Percentiles rank a stretch among this genome's conserved stretches.
Evolutionary conservation across 2,888 invertebrate genomes (phyloP).

Genomic region (Trachelus tabidus): DNA sequence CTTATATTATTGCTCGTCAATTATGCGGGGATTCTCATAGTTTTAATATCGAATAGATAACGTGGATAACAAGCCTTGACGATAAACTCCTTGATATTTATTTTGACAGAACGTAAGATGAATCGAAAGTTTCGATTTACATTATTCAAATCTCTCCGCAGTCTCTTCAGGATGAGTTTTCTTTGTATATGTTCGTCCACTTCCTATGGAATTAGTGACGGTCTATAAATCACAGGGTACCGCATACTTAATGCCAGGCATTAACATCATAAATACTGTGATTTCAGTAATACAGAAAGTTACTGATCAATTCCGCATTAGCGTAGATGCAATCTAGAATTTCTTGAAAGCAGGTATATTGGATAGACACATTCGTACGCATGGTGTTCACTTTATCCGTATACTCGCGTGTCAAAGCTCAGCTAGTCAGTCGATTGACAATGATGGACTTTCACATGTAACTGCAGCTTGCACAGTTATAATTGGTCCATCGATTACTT

Average conservation of each 20-base stretch:
- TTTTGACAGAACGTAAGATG: not conserved
- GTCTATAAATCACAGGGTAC: slow-evolving; percentile 11
- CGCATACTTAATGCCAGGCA: not conserved
- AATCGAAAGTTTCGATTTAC: not conserved
- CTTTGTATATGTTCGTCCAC: slow-evolving; percentile 8
- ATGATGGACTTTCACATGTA: not conserved
- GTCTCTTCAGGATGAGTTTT: not conserved
- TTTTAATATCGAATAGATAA: not conserved
- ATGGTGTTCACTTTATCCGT: not conserved
- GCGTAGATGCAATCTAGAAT: not conserved
- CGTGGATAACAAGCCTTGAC: not conserved
- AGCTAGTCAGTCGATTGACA: not conserved
- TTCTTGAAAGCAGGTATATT: not conserved
- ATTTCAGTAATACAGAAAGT: not conserved
- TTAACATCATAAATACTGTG: not conserved
- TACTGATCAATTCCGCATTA: not conserved
- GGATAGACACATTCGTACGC: not conserved
- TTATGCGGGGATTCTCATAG: not conserved
- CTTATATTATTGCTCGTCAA: not conserved
- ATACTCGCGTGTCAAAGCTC: not conserved
- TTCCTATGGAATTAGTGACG: slow-evolving; percentile 55
- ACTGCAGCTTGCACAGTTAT: not conserved
- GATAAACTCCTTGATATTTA: not conserved
- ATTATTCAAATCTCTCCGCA: not conserved
- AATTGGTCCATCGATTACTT: not conserved